phyloP scores from a whole-genome alignment of 2,113 vertebrate species.

The Lophotis ruficrista region DNA sequence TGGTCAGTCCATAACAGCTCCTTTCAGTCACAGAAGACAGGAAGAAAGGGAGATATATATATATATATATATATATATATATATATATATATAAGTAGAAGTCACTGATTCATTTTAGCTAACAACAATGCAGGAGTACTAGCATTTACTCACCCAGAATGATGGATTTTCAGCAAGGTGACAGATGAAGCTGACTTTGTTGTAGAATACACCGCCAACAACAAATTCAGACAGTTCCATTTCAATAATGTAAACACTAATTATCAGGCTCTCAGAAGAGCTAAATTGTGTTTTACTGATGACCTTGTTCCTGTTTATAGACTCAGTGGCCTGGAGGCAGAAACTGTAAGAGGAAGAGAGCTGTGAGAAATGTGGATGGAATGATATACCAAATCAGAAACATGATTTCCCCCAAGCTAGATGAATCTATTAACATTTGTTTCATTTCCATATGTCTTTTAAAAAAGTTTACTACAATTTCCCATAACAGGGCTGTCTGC shows the following conservation, averaged over 20 bases:
- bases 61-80: neutral
- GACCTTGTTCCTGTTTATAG: constrained; percentile 30
- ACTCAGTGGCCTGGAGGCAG: constrained; percentile 14
- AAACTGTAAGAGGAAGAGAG: neutral
- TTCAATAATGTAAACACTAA: constrained; percentile 29
- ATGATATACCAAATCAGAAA: neutral
- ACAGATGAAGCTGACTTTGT: neutral
- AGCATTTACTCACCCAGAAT: neutral
- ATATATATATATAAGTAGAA: neutral
- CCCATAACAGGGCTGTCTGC: neutral
- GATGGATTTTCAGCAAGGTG: neutral
- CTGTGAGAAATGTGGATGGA: neutral
- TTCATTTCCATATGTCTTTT: constrained; percentile 49
- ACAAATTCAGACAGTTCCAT: neutral
- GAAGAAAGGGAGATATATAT: neutral
- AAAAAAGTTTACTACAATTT: constrained; percentile 7
- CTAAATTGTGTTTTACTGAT: constrained; percentile 30
- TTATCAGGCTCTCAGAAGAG: constrained; percentile 35
- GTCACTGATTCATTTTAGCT: neutral
- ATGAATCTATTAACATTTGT: constrained; percentile 61
- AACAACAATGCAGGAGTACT: neutral
- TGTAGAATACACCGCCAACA: neutral
- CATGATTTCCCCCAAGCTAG: neutral
- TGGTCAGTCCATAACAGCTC: neutral
- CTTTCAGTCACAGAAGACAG: neutral